Evolutionary conservation across 2,888 invertebrate genomes (phyloP), one percentile per base, ranked within the genome.

Genomic region (Tiliacea aurago): DNA sequence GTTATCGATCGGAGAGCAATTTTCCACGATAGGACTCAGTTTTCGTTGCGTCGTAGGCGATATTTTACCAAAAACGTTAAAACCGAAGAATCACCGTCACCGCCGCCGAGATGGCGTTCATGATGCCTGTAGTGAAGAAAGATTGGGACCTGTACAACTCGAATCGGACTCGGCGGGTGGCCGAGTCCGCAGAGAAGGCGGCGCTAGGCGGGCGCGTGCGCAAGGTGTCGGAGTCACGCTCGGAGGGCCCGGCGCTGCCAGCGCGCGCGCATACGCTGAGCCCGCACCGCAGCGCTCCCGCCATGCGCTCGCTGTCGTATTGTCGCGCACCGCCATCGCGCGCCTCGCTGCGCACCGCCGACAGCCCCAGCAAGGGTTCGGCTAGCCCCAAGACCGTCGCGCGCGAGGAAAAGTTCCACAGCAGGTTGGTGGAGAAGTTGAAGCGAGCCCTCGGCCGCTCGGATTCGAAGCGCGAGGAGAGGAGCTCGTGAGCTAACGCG

Each of bases 71-170:
- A 96, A 95, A 93, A 96, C 96, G 95, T 94, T 93, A 91, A 93
- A 89, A 88, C 90, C 84, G 89, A 94, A 92, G 95, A 94, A 91
- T 86, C 89, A 92, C 94, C 93, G 93, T 92, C 86, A 84, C 88
- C 91, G 88, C 87, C 95, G 94, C 90, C 94, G 95, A 94, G 95
- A 99, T 99, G 99, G 99, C 99, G 97, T 99, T 99, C 96, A 98
- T 98, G 98, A 98, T 99, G 98, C 99, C 98, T 76, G 98, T 99
- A 85, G 97, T 99, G 96, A 98, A 98, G 97, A 99, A 98, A 96
- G 98, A 99, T 94, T 99, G 98, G 97, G 98, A 99, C 94, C 98
- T 99, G 91, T 99, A 99, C 97, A 98, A 98, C 96, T 98, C 98
- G 84, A 97, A 97, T 93, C 97, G 98, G 81, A 97, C 97, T 72